A percentile compares a stretch with the other conserved stretches of the same genome.
These are phyloP conservation scores for Oncopeltus fasciatus DNA, from an alignment of 1,140 invertebrate genomes.

Conservation along the genomic window DNA sequence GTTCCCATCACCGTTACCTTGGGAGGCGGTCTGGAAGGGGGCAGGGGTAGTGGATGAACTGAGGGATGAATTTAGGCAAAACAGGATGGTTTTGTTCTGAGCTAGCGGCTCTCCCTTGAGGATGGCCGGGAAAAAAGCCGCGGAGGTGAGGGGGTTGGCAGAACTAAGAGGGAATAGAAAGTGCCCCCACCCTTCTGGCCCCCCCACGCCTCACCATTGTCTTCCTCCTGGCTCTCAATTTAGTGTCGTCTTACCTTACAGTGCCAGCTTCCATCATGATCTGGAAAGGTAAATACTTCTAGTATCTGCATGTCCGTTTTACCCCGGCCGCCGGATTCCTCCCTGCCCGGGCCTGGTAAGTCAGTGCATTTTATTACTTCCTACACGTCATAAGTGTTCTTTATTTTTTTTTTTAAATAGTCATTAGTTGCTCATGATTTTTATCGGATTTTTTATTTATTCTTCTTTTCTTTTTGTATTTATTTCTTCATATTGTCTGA, in stretches of 20 bases:
- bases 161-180: conserved; percentile 17
- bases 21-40: background rate
- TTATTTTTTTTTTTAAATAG: no score
- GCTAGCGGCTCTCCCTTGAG: conserved; percentile 1
- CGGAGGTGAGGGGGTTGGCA: conserved; percentile 13
- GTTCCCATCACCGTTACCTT: background rate
- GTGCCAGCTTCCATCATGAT: conserved; percentile 4
- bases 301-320: no score
- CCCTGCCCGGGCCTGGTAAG: no score
- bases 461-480: no score
- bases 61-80: background rate
- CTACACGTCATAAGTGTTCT: no score
- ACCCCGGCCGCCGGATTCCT: no score
- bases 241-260: conserved; percentile 1
- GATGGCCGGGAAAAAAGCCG: background rate
- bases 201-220: background rate
- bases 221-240: conserved; percentile 1
- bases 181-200: background rate
- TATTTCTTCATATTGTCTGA: no score
- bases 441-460: no score
- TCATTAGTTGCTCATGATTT: no score
- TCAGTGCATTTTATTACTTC: no score
- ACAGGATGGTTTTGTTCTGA: conserved; percentile 13
- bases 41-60: background rate
- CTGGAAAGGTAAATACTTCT: conserved; percentile 18